Base-by-base conservation (phyloP, 2,113 vertebrate genomes). In the Hiodon tergisus region DNA sequence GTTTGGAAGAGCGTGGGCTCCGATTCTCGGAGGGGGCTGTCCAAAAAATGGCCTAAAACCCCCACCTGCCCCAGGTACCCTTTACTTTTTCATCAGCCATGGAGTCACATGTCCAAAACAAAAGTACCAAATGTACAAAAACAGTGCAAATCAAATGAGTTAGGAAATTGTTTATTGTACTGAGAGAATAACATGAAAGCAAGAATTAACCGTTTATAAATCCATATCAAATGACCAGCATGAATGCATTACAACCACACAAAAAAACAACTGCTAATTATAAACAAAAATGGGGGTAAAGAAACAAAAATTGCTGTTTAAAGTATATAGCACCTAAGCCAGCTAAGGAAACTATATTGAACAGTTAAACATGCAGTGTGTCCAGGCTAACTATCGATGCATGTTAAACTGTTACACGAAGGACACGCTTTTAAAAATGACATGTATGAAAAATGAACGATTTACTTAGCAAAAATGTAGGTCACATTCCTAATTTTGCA, bases 31-130 rank as follows among this genome's bases (percentile, higher is more conserved):
- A 62, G 93, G 91, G 0, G 94, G 91, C 0, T 91, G 88, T 0
- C 93, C 88, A 5, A 95, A 93, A 76, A 93, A 94, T 0, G 93
- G 92, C 0, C 96, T 92, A 77, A 97, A 98, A 82, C 95, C 94
- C 80, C 91, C 93, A 68, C 92, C 90, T 65, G 91, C 90, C 1
- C 92, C 84, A 10, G 90, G 87, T 2, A 93, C n/a, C n/a, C n/a
- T n/a, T n/a, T n/a, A 31, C 31, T 31, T 31, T 31, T 31, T 31
- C 31, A 31, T 31, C 31, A 31, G 31, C 31, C 17, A 46, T 65
- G 13, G 2, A 31, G 62, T 63, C 61, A 63, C 57, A 48, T 60
- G 8, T 6, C 51, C 17, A 66, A 63, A 53, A 63, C 9, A 17
- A 48, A 63, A 53, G 50, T 11, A 13, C 31, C 31, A 48, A 31